Conservation (phyloP, 1,140 invertebrate genomes). For the Drosophila sproati region DNA sequence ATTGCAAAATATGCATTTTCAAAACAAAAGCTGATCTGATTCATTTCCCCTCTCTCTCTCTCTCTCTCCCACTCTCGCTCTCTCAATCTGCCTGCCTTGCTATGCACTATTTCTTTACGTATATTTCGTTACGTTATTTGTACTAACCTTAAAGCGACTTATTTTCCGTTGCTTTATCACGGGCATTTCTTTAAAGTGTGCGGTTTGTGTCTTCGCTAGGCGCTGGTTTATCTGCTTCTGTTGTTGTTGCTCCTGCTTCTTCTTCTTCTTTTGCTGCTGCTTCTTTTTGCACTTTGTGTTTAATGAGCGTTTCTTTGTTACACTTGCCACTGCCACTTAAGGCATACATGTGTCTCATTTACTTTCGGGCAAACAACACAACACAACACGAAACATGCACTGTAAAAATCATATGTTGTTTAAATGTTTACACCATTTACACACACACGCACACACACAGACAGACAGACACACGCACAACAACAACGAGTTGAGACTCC, state of each 20-base stretch:
- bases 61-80: background rate
- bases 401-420: constrained; percentile 11
- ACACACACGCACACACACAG: background rate
- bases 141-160: constrained; percentile 82
- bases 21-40: background rate
- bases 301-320: constrained; percentile 7
- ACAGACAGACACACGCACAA: constrained; percentile 13
- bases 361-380: too few relatives aligned
- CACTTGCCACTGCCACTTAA: constrained; percentile 7
- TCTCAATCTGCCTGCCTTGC: background rate
- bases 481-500: constrained; percentile 64
- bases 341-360: too few relatives aligned
- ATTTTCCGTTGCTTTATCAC: constrained; percentile 82
- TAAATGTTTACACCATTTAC: constrained; percentile 20
- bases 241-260: too few relatives aligned
- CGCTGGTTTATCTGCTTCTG: background rate
- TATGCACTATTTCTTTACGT: background rate
- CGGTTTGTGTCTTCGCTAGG: constrained; percentile 45
- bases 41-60: background rate
- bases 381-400: background rate
- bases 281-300: constrained; percentile 21
- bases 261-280: constrained; percentile 2
- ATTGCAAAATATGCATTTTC: too few relatives aligned
- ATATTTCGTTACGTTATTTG: constrained; percentile 19
- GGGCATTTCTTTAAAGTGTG: constrained; percentile 53